Conservation (phyloP, 2,888 invertebrate species). For the Hipparchia sbordonii region DNA sequence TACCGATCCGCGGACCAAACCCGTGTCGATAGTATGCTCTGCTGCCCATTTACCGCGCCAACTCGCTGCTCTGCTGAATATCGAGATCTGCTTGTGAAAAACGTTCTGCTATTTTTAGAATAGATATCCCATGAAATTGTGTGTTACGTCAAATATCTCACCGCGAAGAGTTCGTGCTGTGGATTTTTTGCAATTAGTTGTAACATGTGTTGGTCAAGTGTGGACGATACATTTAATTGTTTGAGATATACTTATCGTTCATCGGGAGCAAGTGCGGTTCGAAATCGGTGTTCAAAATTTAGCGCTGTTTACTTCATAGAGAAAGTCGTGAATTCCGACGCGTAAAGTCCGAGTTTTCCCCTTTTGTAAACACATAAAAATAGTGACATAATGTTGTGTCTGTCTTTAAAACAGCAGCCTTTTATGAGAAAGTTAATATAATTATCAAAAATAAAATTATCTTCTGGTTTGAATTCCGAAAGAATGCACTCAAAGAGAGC, state of each 20-base stretch:
- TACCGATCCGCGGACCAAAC: constrained; percentile 51
- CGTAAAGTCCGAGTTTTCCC: constrained; percentile 3
- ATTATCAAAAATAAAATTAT: background rate
- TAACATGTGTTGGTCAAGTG: constrained; percentile 31
- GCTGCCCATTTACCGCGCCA: constrained; percentile 60
- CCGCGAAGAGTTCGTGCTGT: constrained; percentile 30
- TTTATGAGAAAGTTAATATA: background rate
- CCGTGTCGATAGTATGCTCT: constrained; percentile 64
- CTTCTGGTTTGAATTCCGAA: background rate
- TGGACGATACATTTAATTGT: constrained; percentile 17
- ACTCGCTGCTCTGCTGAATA: constrained; percentile 64
- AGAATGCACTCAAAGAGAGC: too few relatives aligned
- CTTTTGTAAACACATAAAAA: background rate
- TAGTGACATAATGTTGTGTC: background rate
- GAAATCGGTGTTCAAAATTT: constrained; percentile 50
- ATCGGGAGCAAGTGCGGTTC: constrained; percentile 34
- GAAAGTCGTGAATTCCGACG: constrained; percentile 63
- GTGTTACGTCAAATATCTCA: constrained; percentile 42
- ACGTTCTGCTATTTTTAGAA: constrained; percentile 58
- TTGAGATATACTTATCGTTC: constrained; percentile 30
- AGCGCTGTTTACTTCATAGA: constrained; percentile 49
- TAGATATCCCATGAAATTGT: constrained; percentile 49
- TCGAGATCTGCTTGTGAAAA: constrained; percentile 65
- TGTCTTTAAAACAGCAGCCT: background rate
- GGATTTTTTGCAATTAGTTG: constrained; percentile 39